These are phyloP conservation scores for Brachyhypopomus occidentalis DNA, from an alignment of 2,113 vertebrate genomes.

Conservation along the genomic window DNA sequence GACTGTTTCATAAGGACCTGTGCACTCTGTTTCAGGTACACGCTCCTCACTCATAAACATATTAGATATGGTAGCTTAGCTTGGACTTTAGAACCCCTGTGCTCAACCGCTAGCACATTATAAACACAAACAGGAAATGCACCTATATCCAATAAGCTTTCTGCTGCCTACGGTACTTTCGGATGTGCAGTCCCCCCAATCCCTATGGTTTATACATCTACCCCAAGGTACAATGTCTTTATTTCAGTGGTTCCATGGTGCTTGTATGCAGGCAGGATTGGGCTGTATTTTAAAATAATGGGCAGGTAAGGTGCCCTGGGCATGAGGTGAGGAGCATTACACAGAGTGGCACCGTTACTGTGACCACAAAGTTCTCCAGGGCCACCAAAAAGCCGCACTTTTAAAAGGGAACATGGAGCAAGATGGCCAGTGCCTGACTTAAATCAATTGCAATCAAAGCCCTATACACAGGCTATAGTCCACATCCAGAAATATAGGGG, in stretches of 20 bases:
- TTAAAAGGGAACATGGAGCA: background rate
- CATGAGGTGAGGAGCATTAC: background rate
- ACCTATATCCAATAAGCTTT: too few relatives aligned
- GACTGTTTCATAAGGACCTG: background rate
- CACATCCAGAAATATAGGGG: background rate
- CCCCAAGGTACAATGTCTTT: background rate
- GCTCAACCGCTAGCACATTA: too few relatives aligned
- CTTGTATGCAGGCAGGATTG: background rate
- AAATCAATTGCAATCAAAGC: background rate
- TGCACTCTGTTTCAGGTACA: background rate
- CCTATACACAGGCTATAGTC: background rate
- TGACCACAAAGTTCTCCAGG: conserved; percentile 1
- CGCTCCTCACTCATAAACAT: background rate
- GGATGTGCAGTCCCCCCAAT: too few relatives aligned
- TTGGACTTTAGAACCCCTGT: too few relatives aligned
- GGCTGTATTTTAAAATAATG: background rate
- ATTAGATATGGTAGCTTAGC: too few relatives aligned
- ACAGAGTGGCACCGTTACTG: background rate
- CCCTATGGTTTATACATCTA: too few relatives aligned
- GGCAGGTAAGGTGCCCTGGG: background rate
- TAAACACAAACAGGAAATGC: too few relatives aligned
- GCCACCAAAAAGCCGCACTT: background rate
- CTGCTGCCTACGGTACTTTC: too few relatives aligned
- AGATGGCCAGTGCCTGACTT: background rate
- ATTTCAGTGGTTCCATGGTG: background rate